Evolutionary conservation across 1,140 invertebrate species (phyloP), one percentile per base, ranked within the genome.

Genomic region (Ctenoplectra terminalis): DNA sequence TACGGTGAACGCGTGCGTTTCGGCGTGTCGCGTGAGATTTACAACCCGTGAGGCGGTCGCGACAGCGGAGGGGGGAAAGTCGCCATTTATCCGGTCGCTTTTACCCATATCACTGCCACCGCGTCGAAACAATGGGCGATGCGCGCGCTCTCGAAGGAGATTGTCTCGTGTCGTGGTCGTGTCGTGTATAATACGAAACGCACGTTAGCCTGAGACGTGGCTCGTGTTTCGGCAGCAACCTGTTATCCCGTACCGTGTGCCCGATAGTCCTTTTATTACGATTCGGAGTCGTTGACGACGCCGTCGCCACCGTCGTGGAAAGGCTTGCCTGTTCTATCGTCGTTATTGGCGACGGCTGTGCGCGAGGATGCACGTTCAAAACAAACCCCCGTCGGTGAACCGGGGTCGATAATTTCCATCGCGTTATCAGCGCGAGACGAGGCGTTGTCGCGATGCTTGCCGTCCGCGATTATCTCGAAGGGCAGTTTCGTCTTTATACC

Each of bases 211-310:
- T 71, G 82, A 83, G 78, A 76, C 83, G 87, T 84, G 85, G 64
- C 80, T 82, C 72, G 37, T 71, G 67, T 82, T 69, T 78, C 87
- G 84, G 82, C 89, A 90, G 90, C 91, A 93, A 93, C 92, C 90
- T 92, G 92, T 92, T 93, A 93, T 93, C 85, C 46, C 23, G 56
- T 50, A 67, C 37, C 23, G 64, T 70, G 75, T 66, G 52, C 66
- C 34, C 29, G 26, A 8, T 20, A 0, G 8, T 63, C 34, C 7
- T 26, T 69, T 54, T 23, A 46, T 0, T 29, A 48, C 64, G 50
- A 56, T 23, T 40, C 74, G 63, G 52, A 15, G 29, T 78, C 58
- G 81, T 80, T 9, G 63, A 46, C 82, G 76, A 63, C 80, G 64
- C 31, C 63, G 73, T 56, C 80, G 80, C 46, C 80, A 69, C 64